Conservation (phyloP, 2,888 invertebrate species). For the Villa cingulata region DNA sequence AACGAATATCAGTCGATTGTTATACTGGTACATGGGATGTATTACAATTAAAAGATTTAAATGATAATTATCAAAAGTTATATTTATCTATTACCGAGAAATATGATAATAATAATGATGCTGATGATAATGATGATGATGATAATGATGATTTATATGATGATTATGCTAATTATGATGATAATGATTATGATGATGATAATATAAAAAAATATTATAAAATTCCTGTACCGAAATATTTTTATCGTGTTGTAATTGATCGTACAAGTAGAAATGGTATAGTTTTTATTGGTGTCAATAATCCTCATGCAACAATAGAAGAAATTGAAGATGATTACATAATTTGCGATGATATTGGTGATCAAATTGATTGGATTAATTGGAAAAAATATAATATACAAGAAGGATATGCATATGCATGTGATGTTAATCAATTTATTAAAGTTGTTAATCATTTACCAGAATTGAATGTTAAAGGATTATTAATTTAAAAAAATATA, state of each 20-base stretch:
- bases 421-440: constrained; percentile 25
- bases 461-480: constrained; percentile 10
- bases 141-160: constrained; percentile 23
- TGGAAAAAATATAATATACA: constrained; percentile 24
- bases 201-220: constrained; percentile 16
- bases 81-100: constrained; percentile 26
- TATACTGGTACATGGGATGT: constrained; percentile 46
- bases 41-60: constrained; percentile 38
- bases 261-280: constrained; percentile 35
- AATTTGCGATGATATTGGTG: constrained; percentile 36
- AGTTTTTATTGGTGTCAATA: constrained; percentile 40
- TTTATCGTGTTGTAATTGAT: constrained; percentile 45
- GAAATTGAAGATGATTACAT: constrained; percentile 26
- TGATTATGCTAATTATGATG: constrained; percentile 19
- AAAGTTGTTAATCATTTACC: constrained; percentile 22
- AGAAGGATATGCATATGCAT: constrained; percentile 29
- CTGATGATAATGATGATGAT: constrained; percentile 18
- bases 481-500: constrained; percentile 10
- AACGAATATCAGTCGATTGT: constrained; percentile 32
- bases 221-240: constrained; percentile 43
- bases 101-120: constrained; percentile 20
- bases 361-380: constrained; percentile 38
- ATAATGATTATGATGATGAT: constrained; percentile 15
- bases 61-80: constrained; percentile 29
- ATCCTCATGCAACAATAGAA: constrained; percentile 25